These are phyloP conservation scores for Notocelia uddmanniana DNA, from an alignment of 2,888 invertebrate genomes.

Conservation along the genomic window DNA sequence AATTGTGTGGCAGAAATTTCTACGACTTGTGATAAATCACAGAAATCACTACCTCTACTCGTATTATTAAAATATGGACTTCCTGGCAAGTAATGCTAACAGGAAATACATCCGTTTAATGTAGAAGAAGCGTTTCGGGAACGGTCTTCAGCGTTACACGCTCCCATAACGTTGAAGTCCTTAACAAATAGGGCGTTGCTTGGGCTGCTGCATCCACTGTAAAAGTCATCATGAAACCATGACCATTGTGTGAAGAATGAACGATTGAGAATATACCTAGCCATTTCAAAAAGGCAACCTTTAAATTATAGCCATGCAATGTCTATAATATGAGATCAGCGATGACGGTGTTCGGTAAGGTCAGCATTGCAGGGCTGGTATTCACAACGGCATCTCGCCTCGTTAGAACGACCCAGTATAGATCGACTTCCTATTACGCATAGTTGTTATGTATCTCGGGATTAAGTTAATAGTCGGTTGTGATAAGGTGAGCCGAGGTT, in stretches of 20 bases:
- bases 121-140: neutral
- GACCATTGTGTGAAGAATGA: neutral
- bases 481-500: neutral
- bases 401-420: neutral
- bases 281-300: constrained; percentile 1
- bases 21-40: neutral
- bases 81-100: neutral
- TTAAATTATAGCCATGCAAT: constrained; percentile 49
- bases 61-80: no score
- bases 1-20: neutral
- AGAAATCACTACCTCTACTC: neutral
- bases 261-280: neutral
- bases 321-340: constrained; percentile 70
- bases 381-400: neutral
- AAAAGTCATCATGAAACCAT: no score
- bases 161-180: no score
- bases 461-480: neutral
- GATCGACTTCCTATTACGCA: neutral
- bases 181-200: no score
- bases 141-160: no score
- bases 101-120: neutral
- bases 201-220: no score
- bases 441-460: neutral
- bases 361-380: constrained; percentile 52
- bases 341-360: constrained; percentile 66